Evolutionary conservation across 2,797 vertebrate genomes (phyloP), one percentile per base, ranked within the genome.

Genomic region (Scolopax bukidnonensis): DNA sequence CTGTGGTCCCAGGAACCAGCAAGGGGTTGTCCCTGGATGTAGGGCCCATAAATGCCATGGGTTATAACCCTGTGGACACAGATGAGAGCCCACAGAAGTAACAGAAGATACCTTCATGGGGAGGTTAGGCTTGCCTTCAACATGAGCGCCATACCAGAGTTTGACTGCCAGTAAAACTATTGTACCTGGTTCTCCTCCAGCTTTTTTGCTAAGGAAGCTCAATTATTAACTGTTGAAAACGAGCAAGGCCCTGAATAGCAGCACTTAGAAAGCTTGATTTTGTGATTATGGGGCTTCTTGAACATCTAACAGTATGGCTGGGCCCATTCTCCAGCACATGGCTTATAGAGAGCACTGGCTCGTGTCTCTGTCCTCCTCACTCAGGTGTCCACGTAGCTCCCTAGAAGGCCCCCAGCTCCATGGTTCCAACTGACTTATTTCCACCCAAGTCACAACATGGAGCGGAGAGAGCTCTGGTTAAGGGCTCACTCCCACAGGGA

Each of bases 261-360:
- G 64, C 43, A 10, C 48, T 48, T 24, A 4, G 30, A 40, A 69
- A 77, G 36, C 5, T 5, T 5, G 20, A 5, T 60, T 63, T 54
- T 36, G 23, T 9, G 10, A 33, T 25, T 6, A 43, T 0, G 3
- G 48, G 24, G 5, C 69, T 77, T 71, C 16, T 65, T 33, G 9
- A 65, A 13, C n/a, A n/a, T 11, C 73, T 57, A 11, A 14, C 0
- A 5, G 7, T 4, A 28, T 0, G 3, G 15, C 28, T 30, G 53
- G 48, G 63, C 33, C 51, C 48, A 2, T 41, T 43, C 41, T 30
- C 33, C 64, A 28, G 24, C 32, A 32, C 1, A 0, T 14, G 47
- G 28, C 53, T 85, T 45, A 15, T 1, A 19, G 40, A 70, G 48
- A 14, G 20, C 65, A 18, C 25, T 5, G n/a, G 9, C 8, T 81